Evolutionary conservation across 2,888 invertebrate genomes (phyloP).

Genomic region (Campaea margaritaria): DNA sequence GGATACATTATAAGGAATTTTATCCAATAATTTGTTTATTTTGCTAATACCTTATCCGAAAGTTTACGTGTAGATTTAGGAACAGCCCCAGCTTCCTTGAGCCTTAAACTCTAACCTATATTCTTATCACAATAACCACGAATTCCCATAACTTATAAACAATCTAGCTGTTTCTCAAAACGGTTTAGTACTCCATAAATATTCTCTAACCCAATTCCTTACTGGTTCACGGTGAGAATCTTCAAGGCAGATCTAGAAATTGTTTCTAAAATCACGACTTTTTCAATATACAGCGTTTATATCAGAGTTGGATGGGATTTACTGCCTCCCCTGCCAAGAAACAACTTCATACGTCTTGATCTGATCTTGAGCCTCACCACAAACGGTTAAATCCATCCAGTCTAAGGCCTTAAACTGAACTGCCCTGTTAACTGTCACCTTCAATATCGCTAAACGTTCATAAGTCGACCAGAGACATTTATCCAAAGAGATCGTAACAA

Average conservation of each 20-base stretch:
- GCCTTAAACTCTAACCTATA: background rate
- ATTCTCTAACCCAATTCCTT: conserved; percentile 15
- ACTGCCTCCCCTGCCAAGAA: conserved; percentile 24
- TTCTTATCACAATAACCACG: background rate
- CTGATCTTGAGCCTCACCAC: conserved; percentile 9
- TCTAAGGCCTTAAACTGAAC: too few species aligned
- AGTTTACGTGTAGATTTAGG: too few species aligned
- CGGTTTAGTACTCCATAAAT: conserved; percentile 8
- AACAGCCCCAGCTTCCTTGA: too few species aligned
- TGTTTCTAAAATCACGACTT: conserved; percentile 33
- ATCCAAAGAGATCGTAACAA: too few species aligned
- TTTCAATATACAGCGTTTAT: conserved; percentile 34
- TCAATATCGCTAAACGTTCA: too few species aligned
- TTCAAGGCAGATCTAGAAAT: conserved; percentile 24
- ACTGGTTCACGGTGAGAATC: conserved; percentile 10
- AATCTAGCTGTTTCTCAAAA: conserved; percentile 4
- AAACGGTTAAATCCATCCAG: too few species aligned
- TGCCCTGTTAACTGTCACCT: too few species aligned
- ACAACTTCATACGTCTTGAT: conserved; percentile 12
- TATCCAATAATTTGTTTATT: too few species aligned
- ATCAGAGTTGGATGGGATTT: conserved; percentile 14
- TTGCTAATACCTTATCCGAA: too few species aligned
- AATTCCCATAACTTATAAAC: background rate
- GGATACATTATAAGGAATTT: too few species aligned
- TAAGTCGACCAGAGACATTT: too few species aligned